Evolutionary conservation across 2,888 invertebrate genomes (phyloP), one percentile per base, ranked within the genome.

Genomic region (Dorcus hopei): DNA sequence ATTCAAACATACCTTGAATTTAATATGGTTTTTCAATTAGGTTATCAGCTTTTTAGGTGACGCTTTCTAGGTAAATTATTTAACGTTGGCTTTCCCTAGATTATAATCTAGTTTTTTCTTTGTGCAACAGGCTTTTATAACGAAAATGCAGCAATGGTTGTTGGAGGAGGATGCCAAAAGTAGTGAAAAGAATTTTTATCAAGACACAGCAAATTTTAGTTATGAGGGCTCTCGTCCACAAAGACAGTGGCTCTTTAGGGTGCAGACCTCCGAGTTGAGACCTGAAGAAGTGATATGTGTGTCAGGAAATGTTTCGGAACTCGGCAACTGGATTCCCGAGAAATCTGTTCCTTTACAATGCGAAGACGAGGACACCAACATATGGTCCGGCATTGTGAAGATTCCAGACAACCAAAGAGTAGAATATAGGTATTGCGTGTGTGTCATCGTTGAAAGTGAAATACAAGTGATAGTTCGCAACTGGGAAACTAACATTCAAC

Each of bases 401-500:
- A 82, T 94, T 70, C 90, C 91, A 1, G 82, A 84, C 57, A 85
- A 87, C 61, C 80, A 82, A 67, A 84, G 86, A 63, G 81, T 93
- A 8, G 81, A 83, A 45, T 93, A 89, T 75, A 85, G 95, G 39
- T 95, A 91, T 77, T 87, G 88, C 65, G 83, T 92, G 60, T 89
- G 90, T 74, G 81, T 87, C 48, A 72, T 87, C 11, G 83, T 88
- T 72, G 87, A 89, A 60, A 80, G 81, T 39, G 80, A 81, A 49
- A 75, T 80, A 55, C 80, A 82, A 59, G 77, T 87, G 8, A 81
- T 90, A 59, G 85, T 93, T 9, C 82, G 89, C 8, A 83, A 83
- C 60, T 95, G 94, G 94, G 95, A 95, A 78, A 89, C 92, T 0
- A 86, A 88, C 72, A 77, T 90, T 64, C 78, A 80, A 53, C 87